Evolutionary conservation across 2,888 invertebrate species (phyloP).

Genomic region (Drosophila antonietae): DNA sequence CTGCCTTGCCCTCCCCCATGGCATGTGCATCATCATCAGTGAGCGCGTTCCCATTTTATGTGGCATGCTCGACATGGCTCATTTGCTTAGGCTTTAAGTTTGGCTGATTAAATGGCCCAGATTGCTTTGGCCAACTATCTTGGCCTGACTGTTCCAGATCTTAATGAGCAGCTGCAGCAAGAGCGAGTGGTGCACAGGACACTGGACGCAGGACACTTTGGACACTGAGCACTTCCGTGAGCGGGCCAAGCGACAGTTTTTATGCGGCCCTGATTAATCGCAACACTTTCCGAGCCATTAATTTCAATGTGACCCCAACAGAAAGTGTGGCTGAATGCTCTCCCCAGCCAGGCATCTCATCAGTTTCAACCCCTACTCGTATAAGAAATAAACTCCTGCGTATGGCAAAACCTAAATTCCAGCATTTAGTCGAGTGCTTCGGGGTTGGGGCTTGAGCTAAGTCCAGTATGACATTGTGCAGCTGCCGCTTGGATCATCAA

Average conservation of each 20-base stretch:
- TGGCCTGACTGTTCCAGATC: constrained; percentile 53
- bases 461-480: constrained; percentile 34
- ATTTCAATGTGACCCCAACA: constrained; percentile 55
- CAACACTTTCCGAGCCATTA: constrained; percentile 82
- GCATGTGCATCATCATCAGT: constrained; percentile 29
- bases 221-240: constrained; percentile 30
- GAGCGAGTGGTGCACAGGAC: constrained; percentile 2
- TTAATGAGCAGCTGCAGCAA: constrained; percentile 66
- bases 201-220: constrained; percentile 21
- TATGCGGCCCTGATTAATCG: constrained; percentile 75
- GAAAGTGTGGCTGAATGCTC: constrained; percentile 10
- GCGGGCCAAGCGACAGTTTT: constrained; percentile 45
- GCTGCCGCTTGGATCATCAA: constrained; percentile 42
- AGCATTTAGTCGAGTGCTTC: constrained; percentile 19
- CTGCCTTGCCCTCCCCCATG: background rate
- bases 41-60: constrained; percentile 39
- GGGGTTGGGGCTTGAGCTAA: background rate
- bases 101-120: constrained; percentile 67
- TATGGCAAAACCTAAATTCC: constrained; percentile 38
- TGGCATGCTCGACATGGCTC: constrained; percentile 34
- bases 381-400: constrained; percentile 5
- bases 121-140: constrained; percentile 55
- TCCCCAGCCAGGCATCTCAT: background rate
- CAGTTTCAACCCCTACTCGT: background rate
- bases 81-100: constrained; percentile 66